phyloP scores from a whole-genome alignment of 2,797 vertebrate species.

The Moxostoma hubbsi region DNA sequence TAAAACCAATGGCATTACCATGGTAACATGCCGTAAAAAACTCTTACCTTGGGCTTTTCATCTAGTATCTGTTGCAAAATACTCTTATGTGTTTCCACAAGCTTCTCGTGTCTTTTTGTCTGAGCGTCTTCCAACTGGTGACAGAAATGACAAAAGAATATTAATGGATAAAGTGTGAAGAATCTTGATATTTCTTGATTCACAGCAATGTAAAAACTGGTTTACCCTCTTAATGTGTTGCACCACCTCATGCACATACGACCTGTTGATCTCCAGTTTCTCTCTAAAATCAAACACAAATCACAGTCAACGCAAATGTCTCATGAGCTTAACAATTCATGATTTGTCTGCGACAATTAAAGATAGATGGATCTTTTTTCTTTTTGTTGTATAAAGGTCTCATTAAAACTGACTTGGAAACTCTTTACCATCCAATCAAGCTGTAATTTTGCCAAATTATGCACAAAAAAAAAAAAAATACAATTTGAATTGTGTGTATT shows the following conservation, averaged over 20 bases:
- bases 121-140: constrained; percentile 93
- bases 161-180: not conserved
- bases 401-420: no score
- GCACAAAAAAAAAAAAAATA: no score
- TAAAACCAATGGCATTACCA: not conserved
- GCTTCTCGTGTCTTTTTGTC: constrained; percentile 92
- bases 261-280: constrained; percentile 98
- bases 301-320: not conserved
- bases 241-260: constrained; percentile 96
- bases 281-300: constrained; percentile 78
- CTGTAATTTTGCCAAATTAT: no score
- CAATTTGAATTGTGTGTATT: no score
- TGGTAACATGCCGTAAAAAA: not conserved
- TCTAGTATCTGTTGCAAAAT: constrained; percentile 94
- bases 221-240: constrained; percentile 97
- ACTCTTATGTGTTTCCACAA: constrained; percentile 91
- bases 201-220: not conserved
- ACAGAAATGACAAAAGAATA: not conserved
- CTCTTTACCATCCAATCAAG: no score
- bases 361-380: no score
- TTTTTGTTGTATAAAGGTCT: no score
- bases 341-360: no score
- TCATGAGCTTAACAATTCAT: no score
- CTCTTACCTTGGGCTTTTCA: constrained; percentile 91
- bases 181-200: not conserved